phyloP scores from a whole-genome alignment of 2,113 vertebrate species.

The Austrofundulus limnaeus region DNA sequence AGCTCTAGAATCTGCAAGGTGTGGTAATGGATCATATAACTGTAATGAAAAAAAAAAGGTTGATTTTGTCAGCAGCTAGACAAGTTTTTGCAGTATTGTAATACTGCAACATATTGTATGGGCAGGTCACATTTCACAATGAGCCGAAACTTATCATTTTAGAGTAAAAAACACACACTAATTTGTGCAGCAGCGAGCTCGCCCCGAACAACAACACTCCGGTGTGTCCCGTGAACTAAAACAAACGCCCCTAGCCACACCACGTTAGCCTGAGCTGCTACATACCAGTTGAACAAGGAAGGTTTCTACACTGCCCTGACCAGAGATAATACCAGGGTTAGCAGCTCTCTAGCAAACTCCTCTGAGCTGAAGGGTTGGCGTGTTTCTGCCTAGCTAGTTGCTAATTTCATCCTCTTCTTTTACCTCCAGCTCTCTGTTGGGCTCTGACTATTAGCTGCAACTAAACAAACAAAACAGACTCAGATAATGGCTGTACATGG shows the following conservation, averaged over 20 bases:
- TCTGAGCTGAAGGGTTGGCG: too few species aligned
- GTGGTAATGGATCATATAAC: not conserved
- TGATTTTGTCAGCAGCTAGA: too few species aligned
- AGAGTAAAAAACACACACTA: too few species aligned
- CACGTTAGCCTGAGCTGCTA: conserved; percentile 57
- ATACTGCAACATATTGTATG: not conserved
- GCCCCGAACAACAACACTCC: conserved; percentile 16
- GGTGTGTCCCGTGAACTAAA: conserved; percentile 45
- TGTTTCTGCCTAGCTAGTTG: conserved; percentile 42
- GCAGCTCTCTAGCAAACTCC: not conserved
- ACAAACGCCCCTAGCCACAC: conserved; percentile 41
- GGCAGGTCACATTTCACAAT: not conserved
- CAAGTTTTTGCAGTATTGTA: not conserved
- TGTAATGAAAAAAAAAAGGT: too few species aligned
- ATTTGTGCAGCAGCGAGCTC: not conserved
- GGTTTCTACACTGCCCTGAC: not conserved
- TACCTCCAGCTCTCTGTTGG: conserved; percentile 40
- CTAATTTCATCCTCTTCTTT: conserved; percentile 54
- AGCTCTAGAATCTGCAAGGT: not conserved
- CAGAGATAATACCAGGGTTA: not conserved
- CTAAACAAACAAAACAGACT: not conserved
- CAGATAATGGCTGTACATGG: too few species aligned
- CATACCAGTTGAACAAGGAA: conserved; percentile 18
- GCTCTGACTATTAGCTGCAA: conserved; percentile 28
- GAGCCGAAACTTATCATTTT: not conserved